Evolutionary conservation across 2,113 vertebrate genomes (phyloP), one percentile per base, ranked within the genome.

Genomic region (Xiphorhynchus elegans): DNA sequence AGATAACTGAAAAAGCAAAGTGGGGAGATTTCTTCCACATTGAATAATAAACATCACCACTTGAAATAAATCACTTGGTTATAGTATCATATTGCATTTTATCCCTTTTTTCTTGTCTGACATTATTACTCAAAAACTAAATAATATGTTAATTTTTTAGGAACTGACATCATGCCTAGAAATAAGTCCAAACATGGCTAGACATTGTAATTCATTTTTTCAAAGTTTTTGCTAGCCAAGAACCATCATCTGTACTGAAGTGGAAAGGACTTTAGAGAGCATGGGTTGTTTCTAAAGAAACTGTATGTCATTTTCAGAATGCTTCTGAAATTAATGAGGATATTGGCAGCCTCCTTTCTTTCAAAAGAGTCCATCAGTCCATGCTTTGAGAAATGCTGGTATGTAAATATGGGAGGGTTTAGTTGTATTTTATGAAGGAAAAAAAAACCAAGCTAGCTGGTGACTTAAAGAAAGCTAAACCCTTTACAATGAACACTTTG

Each of bases 141-240:
- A 94, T 74, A 95, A 80, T 72, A 64, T 74, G 6, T 37, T 37
- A 37, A 58, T 79, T 70, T 87, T 83, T 91, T 42, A 69, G 91
- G 83, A 93, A 63, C 75, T 92, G 79, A 81, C 87, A 37, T 93
- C 89, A 89, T 94, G 42, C 90, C 86, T 93, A 74, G 67, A 94
- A 81, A 77, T 53, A 69, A 23, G 52, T 92, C 77, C 94, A 66
- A 95, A 84, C 89, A 82, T n/a, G 94, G 93, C 83, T 93, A 95
- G 95, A 78, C 85, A 92, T 79, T 70, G 87, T 74, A 88, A 91
- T 75, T 79, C 9, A 14, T 50, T 37, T 59, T 89, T 72, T 46
- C 31, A 80, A 59, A 52, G 59, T 69, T 93, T 79, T 91, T 93
- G 50, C 53, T 79, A 81, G 75, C 52, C 77, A 72, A 60, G 52